phyloP scores from a whole-genome alignment of 2,113 vertebrate species.

The Pterophyllum scalare region DNA sequence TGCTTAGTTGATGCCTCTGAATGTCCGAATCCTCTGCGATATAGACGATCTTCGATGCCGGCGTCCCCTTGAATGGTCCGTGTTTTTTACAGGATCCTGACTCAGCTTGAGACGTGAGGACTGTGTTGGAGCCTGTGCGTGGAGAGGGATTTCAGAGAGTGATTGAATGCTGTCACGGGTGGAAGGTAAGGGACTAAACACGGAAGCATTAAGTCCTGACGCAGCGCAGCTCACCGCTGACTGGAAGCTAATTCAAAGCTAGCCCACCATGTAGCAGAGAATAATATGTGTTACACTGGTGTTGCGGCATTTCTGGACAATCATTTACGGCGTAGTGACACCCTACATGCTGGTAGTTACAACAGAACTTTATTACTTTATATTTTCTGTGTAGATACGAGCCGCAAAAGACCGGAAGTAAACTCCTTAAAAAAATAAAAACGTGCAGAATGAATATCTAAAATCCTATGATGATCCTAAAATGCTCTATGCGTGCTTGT shows the following conservation, averaged over 20 bases:
- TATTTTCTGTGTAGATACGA: not conserved
- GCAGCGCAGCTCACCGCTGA: not conserved
- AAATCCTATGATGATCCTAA: not conserved
- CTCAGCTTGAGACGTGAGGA: not conserved
- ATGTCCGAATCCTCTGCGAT: not conserved
- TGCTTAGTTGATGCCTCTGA: not conserved
- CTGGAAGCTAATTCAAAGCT: not conserved
- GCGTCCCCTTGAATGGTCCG: not conserved
- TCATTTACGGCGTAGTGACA: not conserved
- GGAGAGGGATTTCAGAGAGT: not conserved
- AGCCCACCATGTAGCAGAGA: not conserved
- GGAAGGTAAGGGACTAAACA: not conserved
- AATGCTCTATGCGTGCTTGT: not conserved
- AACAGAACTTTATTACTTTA: not conserved
- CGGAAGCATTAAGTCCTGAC: not conserved
- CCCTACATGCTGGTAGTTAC: not conserved
- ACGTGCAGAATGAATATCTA: not conserved
- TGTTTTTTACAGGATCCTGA: not conserved
- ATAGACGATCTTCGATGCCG: conserved; percentile 51
- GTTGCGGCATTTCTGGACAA: not conserved
- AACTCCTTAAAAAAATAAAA: conserved; percentile 16
- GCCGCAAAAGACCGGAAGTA: not conserved
- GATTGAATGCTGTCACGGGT: too few species aligned
- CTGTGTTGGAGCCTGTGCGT: too few species aligned
- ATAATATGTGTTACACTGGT: not conserved